Base-by-base conservation (phyloP, 2,113 vertebrate species). In the Megaceryle maxima region DNA sequence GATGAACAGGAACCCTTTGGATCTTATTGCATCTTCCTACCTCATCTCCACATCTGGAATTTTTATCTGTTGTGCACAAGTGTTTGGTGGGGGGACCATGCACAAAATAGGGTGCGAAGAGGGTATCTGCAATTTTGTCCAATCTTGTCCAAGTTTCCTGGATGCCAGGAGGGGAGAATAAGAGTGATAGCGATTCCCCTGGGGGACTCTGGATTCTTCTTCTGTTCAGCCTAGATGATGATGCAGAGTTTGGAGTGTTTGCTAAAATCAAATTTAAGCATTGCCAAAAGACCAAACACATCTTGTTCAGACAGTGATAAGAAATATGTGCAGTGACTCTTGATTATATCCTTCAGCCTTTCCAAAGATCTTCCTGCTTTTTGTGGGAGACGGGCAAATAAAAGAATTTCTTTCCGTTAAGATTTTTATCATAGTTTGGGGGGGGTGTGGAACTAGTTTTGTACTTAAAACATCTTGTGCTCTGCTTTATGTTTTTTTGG, bases 301-400 rank as follows among this genome's bases (percentile, higher is more conserved):
- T 72, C 51, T 84, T 94, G 56, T 90, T 94, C 73, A 92, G 90
- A 88, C 76, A 79, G 62, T 85, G 87, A 85, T 96, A 96, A 95
- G 83, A 89, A 96, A 75, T 88, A 73, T 17, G 46, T 78, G 35
- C 75, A 2, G 5, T 81, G 60, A 90, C 28, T 97, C 81, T 46
- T 85, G 53, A 77, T 93, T 83, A 39, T 90, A 85, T 88, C 35
- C 4, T 28, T 90, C 88, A 86, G 41, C 46, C 41, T 93, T 92
- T 77, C 73, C 25, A 26, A 84, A 83, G 43, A 78, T 78, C 86
- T 93, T 93, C 57, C 66, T 94, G 66, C 66, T 84, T 50, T 95
- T 91, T 82, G 57, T 68, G 70, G 60, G 73, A 55, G 64, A 72
- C 10, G 85, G 25, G n/a, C 43, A 88, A 91, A 91, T 87, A 87